Evolutionary conservation across 2,888 invertebrate species (phyloP), one percentile per base, ranked within the genome.

Genomic region (Teleogryllus oceanicus): DNA sequence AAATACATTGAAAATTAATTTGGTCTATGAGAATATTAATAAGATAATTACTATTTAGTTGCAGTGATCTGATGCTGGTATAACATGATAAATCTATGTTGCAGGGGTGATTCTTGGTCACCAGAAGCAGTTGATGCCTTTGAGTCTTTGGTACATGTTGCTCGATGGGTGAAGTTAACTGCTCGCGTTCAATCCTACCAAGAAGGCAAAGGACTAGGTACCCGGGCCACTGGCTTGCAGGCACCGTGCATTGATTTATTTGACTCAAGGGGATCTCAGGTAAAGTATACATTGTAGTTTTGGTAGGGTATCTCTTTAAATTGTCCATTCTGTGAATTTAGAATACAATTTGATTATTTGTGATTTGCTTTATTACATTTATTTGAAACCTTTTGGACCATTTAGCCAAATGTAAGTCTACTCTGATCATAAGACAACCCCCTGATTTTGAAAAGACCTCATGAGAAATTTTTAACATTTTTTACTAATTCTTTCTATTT

Each of bases 131-230:
- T 91, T 49, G 91, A 91, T 82, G 88, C 90, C 78, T 94, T 94
- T 84, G 93, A 93, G 84, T 92, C 93, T 83, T 89, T 92, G 82
- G 90, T 92, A 18, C 92, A 93, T 87, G 91, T 92, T 78, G 94
- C 93, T 0, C 91, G 93, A 84, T 97, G 96, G 96, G 94, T 94
- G 85, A 89, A 92, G 8, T 85, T 97, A 1, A 90, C 92, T 79
- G 94, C 95, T 0, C 91, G 92, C 84, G 93, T 95, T 21, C 91
- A 92, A 80, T 91, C 92, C 1, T 95, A 94, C 86, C 80, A 77
- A 21, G 77, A 79, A 76, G 75, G 79, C 21, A 79, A 80, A 4
- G 76, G 50, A 2, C 49, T 75, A 11, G 51, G 83, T 83, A 90
- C 92, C 78, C 16, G 13, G 3, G 13, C 62, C 16, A 92, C 92